These are phyloP conservation scores for Alitta virens DNA, from an alignment of 2,888 invertebrate species.

Conservation along the genomic window DNA sequence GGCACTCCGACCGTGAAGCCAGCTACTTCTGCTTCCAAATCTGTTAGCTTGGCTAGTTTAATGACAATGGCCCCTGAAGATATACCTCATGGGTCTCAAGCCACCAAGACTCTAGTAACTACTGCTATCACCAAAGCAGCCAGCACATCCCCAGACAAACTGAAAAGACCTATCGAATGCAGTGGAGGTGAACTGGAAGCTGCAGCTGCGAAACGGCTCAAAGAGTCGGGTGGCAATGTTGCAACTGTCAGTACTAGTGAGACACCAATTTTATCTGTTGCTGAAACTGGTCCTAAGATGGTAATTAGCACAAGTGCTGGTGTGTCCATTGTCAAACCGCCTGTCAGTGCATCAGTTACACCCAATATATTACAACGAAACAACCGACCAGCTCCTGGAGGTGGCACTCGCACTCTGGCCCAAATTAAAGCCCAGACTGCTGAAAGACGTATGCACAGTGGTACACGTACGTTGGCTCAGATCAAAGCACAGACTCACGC, in stretches of 20 bases:
- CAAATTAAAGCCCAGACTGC: conserved; percentile 52
- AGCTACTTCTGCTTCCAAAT: too few relatives aligned
- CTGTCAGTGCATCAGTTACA: background rate
- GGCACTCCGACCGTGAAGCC: too few relatives aligned
- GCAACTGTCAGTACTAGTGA: too few relatives aligned
- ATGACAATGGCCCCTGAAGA: too few relatives aligned
- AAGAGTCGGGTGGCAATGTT: background rate
- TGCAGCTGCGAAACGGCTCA: background rate
- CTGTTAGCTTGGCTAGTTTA: too few relatives aligned
- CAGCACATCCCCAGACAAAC: conserved; percentile 4
- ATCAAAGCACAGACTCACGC: conserved; percentile 14
- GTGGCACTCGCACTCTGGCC: conserved; percentile 50
- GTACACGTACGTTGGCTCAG: conserved; percentile 3
- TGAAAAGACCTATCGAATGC: conserved; percentile 15
- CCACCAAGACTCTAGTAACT: too few relatives aligned
- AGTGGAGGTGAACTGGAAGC: background rate
- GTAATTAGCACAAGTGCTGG: too few relatives aligned
- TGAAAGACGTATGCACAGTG: conserved; percentile 21
- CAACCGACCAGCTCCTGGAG: background rate
- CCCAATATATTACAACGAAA: conserved; percentile 2
- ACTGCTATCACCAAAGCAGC: too few relatives aligned
- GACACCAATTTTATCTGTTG: too few relatives aligned
- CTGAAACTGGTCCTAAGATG: too few relatives aligned
- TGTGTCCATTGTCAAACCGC: too few relatives aligned
- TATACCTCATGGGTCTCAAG: too few relatives aligned